Conservation (phyloP, 2,888 invertebrate genomes). For the Drosophila diplacantha region DNA sequence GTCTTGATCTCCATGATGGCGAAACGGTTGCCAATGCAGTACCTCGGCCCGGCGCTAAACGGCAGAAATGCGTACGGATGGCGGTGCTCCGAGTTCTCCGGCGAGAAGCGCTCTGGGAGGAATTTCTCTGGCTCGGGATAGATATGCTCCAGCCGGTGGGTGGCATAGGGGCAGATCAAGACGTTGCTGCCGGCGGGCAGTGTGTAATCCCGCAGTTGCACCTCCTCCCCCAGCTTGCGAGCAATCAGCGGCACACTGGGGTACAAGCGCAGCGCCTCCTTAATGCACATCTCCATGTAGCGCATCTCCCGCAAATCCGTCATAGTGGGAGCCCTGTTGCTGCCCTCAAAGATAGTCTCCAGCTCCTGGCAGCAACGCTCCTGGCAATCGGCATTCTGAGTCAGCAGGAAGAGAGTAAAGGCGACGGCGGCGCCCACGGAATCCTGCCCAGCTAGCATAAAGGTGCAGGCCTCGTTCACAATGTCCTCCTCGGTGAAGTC, state of each 20-base stretch:
- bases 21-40: constrained; percentile 80
- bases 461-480: constrained; percentile 81
- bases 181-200: constrained; percentile 80
- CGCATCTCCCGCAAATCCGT: constrained; percentile 82
- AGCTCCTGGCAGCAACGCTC: constrained; percentile 78
- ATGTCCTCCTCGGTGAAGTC: constrained; percentile 81
- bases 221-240: constrained; percentile 76
- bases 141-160: constrained; percentile 80
- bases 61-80: constrained; percentile 81
- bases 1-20: constrained; percentile 82
- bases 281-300: constrained; percentile 84
- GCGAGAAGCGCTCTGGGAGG: constrained; percentile 80
- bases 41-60: constrained; percentile 81
- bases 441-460: constrained; percentile 83
- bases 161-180: constrained; percentile 80
- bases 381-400: constrained; percentile 79
- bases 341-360: constrained; percentile 77
- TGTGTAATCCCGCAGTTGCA: constrained; percentile 77
- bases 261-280: constrained; percentile 81
- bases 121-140: constrained; percentile 81
- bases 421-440: constrained; percentile 81
- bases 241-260: constrained; percentile 78
- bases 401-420: constrained; percentile 80
- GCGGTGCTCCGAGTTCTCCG: constrained; percentile 78
- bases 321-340: constrained; percentile 78